These are phyloP conservation scores for Microtus montanus DNA, from an alignment of 2,113 vertebrate genomes.

Conservation along the genomic window DNA sequence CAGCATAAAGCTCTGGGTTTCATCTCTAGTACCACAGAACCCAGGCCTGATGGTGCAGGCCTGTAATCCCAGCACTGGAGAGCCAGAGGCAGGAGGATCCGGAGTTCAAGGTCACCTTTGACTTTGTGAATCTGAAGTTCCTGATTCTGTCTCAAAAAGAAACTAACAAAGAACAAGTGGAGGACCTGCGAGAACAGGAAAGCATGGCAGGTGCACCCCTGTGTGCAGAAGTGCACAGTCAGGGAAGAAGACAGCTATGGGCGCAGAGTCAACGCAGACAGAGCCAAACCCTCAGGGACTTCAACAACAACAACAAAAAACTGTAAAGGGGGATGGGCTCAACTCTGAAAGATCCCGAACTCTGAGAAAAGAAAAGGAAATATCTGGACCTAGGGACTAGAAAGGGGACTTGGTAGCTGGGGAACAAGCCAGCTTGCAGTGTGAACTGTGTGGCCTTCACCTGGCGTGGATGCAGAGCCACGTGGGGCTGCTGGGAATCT, in stretches of 20 bases:
- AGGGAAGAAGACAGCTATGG: background rate
- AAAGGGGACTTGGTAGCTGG: too few relatives aligned
- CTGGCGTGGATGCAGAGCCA: fast-evolving
- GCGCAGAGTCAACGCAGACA: background rate
- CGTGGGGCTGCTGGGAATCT: fast-evolving
- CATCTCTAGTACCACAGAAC: background rate
- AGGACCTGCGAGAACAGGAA: background rate
- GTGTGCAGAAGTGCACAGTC: too few relatives aligned
- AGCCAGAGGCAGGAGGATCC: background rate
- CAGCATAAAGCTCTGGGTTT: background rate
- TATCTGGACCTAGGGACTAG: background rate
- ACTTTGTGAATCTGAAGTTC: background rate
- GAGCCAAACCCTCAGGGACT: background rate
- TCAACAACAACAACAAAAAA: too few relatives aligned
- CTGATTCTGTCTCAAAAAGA: background rate
- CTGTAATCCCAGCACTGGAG: background rate
- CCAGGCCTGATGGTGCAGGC: too few relatives aligned
- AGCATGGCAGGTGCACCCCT: background rate
- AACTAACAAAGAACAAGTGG: background rate
- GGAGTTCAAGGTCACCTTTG: background rate
- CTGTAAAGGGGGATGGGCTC: background rate
- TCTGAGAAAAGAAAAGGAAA: background rate
- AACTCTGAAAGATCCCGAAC: background rate
- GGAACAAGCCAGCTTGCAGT: background rate
- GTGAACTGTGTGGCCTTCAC: background rate